Conservation (phyloP, 2,113 vertebrate species). For the Antigone vipio region DNA sequence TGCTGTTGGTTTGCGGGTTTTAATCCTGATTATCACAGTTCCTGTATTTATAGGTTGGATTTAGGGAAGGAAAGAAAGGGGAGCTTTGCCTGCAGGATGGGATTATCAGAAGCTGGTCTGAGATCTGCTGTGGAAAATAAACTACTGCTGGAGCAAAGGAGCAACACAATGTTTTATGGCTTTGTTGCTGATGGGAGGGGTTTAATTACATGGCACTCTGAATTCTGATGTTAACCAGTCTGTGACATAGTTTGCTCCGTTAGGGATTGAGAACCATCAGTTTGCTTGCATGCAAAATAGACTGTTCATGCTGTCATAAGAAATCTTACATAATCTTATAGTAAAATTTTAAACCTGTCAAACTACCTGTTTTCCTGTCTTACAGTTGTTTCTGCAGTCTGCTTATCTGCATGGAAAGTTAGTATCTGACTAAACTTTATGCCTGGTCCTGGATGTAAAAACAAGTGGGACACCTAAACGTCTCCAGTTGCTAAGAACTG, state of each 20-base stretch:
- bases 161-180: background rate
- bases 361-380: background rate
- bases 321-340: background rate
- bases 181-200: background rate
- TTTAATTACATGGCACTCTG: background rate
- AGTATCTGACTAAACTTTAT: background rate
- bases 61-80: background rate
- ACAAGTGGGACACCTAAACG: background rate
- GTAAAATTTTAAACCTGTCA: background rate
- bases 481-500: background rate
- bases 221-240: background rate
- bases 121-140: conserved; percentile 16
- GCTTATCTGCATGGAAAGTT: background rate
- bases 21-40: conserved; percentile 32
- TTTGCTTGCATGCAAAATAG: background rate
- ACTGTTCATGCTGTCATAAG: background rate
- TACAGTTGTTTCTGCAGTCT: background rate
- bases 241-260: background rate
- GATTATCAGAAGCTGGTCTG: conserved; percentile 27
- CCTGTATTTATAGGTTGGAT: background rate
- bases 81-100: background rate
- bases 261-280: background rate
- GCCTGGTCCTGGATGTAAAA: background rate
- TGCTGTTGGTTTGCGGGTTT: background rate
- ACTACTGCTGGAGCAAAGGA: background rate